Percentiles rank a stretch among this genome's conserved stretches.
phyloP scores from a whole-genome alignment of 2,888 invertebrate genomes.

The Latrodectus hesperus region DNA sequence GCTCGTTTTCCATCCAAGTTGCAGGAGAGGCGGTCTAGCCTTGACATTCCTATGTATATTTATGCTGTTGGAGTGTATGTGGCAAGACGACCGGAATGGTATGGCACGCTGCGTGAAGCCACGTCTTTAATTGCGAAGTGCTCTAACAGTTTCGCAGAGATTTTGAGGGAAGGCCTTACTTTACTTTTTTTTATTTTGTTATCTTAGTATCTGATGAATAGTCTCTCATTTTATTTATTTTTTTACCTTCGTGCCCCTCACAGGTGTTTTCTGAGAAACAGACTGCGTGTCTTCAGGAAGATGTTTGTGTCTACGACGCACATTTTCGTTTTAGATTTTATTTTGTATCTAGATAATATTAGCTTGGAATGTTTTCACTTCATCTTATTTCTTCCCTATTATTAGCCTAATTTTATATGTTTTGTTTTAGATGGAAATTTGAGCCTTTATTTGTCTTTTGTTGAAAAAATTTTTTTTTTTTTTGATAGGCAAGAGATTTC shows the following conservation, averaged over 20 bases:
- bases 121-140: conserved; percentile 50
- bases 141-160: not conserved
- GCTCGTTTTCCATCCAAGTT: conserved; percentile 8
- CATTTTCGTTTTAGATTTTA: not conserved
- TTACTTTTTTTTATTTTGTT: conserved; percentile 6
- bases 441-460: no score
- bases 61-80: not conserved
- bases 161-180: conserved; percentile 1
- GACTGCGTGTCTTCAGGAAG: conserved; percentile 52
- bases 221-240: conserved; percentile 7
- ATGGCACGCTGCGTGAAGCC: conserved; percentile 36
- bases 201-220: conserved; percentile 3
- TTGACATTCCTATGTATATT: conserved; percentile 42
- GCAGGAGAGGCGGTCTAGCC: conserved; percentile 37
- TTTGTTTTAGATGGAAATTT: no score
- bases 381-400: not conserved
- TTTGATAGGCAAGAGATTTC: no score
- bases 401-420: no score
- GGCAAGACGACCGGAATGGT: conserved; percentile 3
- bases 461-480: no score
- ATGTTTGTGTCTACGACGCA: conserved; percentile 38
- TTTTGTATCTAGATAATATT: conserved; percentile 3
- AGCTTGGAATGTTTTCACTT: not conserved
- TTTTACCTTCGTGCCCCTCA: conserved; percentile 14
- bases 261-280: conserved; percentile 52